phyloP scores from a whole-genome alignment of 2,113 vertebrate genomes.

The Callospermophilus lateralis region DNA sequence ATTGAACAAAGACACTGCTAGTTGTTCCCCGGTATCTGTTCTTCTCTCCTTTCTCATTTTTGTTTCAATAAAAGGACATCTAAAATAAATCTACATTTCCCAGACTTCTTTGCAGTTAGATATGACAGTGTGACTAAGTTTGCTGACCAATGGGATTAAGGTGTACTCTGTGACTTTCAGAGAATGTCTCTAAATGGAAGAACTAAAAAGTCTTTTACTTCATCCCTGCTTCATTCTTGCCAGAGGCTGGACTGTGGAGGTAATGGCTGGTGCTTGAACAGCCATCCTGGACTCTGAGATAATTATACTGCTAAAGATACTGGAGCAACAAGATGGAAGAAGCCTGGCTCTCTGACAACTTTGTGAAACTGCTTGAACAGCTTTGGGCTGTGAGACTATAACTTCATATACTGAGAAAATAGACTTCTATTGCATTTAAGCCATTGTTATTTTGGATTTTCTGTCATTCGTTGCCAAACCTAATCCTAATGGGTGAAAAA shows the following conservation, averaged over 20 bases:
- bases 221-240: background rate
- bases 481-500: background rate
- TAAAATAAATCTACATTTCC: conserved; percentile 23
- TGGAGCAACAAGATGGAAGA: background rate
- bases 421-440: background rate
- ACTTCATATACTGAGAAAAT: background rate
- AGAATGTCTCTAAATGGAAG: background rate
- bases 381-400: background rate
- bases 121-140: background rate
- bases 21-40: background rate
- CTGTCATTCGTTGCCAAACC: background rate
- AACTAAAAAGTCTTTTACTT: background rate
- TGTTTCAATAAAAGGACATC: background rate
- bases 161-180: background rate
- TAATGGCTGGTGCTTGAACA: conserved; percentile 37
- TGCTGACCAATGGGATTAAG: background rate
- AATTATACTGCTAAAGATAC: background rate
- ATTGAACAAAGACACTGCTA: background rate
- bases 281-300: background rate
- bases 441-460: background rate
- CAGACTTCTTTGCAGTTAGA: background rate
- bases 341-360: background rate
- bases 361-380: conserved; percentile 1
- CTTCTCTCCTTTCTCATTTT: background rate
- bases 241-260: background rate